Evolutionary conservation across 1,140 invertebrate genomes (phyloP).

Genomic region (Drosophila subobscura): DNA sequence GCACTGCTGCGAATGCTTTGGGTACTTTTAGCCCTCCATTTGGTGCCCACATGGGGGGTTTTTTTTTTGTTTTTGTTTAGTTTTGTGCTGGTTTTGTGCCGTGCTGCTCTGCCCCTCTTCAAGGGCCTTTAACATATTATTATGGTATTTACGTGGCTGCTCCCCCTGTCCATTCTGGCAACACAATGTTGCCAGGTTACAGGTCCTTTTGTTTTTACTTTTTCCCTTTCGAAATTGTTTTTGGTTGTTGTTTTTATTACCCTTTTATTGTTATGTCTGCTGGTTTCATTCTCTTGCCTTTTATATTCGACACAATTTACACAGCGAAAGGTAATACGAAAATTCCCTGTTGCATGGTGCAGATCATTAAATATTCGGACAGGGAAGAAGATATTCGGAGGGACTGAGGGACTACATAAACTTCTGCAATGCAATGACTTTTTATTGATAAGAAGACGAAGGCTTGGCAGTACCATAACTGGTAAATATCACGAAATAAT

Average conservation of each 20-base stretch:
- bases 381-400: background rate
- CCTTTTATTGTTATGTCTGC: constrained; percentile 56
- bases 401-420: constrained; percentile 1
- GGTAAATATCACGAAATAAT: background rate
- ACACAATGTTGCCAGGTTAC: constrained; percentile 40
- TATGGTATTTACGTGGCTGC: constrained; percentile 45
- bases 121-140: constrained; percentile 40
- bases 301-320: constrained; percentile 38
- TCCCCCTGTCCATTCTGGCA: constrained; percentile 7
- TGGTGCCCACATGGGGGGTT: background rate
- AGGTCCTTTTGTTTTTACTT: constrained; percentile 41
- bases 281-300: constrained; percentile 24
- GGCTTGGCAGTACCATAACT: no score
- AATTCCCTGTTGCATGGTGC: constrained; percentile 18
- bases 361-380: constrained; percentile 14
- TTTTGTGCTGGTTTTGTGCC: background rate
- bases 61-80: constrained; percentile 1
- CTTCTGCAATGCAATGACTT: no score
- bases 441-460: background rate
- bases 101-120: constrained; percentile 6
- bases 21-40: constrained; percentile 9
- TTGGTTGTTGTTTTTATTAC: constrained; percentile 56
- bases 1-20: constrained; percentile 38
- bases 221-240: constrained; percentile 30
- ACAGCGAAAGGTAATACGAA: constrained; percentile 37